These are phyloP conservation scores for Phenacoccus solenopsis DNA, from an alignment of 1,140 invertebrate genomes.

Conservation along the genomic window DNA sequence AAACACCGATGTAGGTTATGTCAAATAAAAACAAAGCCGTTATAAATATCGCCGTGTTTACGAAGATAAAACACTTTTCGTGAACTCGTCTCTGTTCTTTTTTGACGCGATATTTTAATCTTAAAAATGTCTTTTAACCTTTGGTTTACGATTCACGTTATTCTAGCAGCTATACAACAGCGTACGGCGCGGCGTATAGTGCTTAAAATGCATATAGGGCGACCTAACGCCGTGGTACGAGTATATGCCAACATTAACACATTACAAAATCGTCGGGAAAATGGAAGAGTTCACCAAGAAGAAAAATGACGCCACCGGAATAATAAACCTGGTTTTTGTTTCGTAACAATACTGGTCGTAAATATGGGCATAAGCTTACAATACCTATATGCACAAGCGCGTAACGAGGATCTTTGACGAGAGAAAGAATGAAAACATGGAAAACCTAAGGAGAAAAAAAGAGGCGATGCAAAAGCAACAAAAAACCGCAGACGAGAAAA, in stretches of 20 bases:
- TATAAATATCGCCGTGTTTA: background rate
- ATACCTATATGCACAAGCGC: too few species aligned
- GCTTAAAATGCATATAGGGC: background rate
- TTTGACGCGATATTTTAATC: background rate
- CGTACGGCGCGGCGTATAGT: background rate
- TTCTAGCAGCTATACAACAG: too few species aligned
- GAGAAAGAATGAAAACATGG: too few species aligned
- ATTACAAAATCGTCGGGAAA: constrained; percentile 1
- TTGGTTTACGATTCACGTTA: background rate
- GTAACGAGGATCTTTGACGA: too few species aligned
- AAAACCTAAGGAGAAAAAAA: too few species aligned
- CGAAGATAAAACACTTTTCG: background rate
- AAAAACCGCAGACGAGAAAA: too few species aligned
- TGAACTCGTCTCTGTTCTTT: background rate
- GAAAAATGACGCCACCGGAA: background rate
- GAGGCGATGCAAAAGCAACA: too few species aligned
- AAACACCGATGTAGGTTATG: constrained; percentile 1
- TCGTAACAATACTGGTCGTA: background rate
- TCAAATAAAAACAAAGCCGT: background rate
- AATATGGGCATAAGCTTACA: too few species aligned
- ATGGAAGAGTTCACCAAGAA: background rate
- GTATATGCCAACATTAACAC: background rate
- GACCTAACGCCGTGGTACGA: too few species aligned
- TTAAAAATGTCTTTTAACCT: constrained; percentile 3
- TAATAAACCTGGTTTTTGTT: background rate